Conservation (phyloP, 2,888 invertebrate species). For the Melieria crassipennis region DNA sequence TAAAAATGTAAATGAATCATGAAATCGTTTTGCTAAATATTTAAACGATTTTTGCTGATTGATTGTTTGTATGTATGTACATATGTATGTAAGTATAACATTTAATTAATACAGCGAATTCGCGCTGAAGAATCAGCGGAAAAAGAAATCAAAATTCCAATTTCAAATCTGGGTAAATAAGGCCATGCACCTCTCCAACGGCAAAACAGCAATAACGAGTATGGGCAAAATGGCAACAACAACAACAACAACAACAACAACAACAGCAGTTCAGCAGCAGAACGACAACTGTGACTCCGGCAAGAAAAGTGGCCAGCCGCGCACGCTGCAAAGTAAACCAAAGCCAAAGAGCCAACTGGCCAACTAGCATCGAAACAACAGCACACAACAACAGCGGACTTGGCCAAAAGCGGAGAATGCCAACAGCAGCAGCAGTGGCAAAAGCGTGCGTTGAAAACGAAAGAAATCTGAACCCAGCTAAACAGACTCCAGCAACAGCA, state of each 20-base stretch:
- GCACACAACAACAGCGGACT: slow-evolving; percentile 4
- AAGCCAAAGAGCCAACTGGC: slow-evolving; percentile 6
- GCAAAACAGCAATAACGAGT: slow-evolving; percentile 26
- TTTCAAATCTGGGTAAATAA: slow-evolving; percentile 59
- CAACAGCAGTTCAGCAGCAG: background rate
- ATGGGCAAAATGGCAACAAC: slow-evolving; percentile 2
- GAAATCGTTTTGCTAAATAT: background rate
- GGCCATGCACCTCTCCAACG: slow-evolving; percentile 55
- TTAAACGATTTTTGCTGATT: no score
- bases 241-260: slow-evolving; percentile 6
- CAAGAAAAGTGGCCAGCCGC: slow-evolving; percentile 27
- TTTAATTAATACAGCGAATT: slow-evolving; percentile 27
- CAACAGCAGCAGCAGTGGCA: slow-evolving; percentile 19
- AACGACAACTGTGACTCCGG: slow-evolving; percentile 30
- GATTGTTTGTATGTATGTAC: no score
- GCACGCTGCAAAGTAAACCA: background rate
- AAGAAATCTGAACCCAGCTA: slow-evolving; percentile 26
- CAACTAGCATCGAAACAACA: slow-evolving; percentile 34
- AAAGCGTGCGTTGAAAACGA: slow-evolving; percentile 32
- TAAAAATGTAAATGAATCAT: background rate
- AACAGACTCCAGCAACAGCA: slow-evolving; percentile 12
- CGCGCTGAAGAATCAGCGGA: slow-evolving; percentile 8
- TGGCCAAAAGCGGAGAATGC: background rate
- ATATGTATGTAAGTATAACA: background rate
- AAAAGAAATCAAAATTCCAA: slow-evolving; percentile 44